Percentiles rank a stretch among this genome's conserved stretches.
These are phyloP conservation scores for Elaphurus davidianus DNA, from an alignment of 2,113 vertebrate genomes.

Conservation along the genomic window DNA sequence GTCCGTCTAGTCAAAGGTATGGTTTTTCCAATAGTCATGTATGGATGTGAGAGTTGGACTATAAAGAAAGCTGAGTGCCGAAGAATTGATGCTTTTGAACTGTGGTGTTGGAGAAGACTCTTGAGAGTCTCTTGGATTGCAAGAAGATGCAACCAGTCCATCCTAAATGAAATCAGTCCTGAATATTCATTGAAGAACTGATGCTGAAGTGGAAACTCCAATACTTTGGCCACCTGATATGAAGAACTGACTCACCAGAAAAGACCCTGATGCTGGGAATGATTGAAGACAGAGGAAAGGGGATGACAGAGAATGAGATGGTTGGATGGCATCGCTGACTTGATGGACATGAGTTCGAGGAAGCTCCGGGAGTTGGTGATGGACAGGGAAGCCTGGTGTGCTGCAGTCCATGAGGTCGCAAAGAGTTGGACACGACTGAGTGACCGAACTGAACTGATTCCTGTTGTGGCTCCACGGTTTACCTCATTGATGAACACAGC, in stretches of 20 bases:
- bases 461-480: background rate
- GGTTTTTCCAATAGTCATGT: background rate
- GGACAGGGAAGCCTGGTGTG: background rate
- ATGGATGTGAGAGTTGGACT: background rate
- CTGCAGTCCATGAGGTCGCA: background rate
- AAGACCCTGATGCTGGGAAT: background rate
- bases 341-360: fast-evolving
- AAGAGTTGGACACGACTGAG: background rate
- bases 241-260: background rate
- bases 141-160: background rate
- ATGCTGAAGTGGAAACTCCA: background rate
- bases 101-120: background rate
- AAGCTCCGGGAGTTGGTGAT: background rate
- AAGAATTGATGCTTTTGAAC: background rate
- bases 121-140: background rate
- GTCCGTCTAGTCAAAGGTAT: background rate
- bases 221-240: background rate
- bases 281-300: background rate
- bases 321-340: background rate
- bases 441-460: background rate
- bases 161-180: background rate
- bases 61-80: fast-evolving
- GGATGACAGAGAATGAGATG: background rate
- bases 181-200: background rate
- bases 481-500: background rate